Evolutionary conservation across 2,888 invertebrate genomes (phyloP), one percentile per base, ranked within the genome.

Genomic region (Balanococcus diminutus): DNA sequence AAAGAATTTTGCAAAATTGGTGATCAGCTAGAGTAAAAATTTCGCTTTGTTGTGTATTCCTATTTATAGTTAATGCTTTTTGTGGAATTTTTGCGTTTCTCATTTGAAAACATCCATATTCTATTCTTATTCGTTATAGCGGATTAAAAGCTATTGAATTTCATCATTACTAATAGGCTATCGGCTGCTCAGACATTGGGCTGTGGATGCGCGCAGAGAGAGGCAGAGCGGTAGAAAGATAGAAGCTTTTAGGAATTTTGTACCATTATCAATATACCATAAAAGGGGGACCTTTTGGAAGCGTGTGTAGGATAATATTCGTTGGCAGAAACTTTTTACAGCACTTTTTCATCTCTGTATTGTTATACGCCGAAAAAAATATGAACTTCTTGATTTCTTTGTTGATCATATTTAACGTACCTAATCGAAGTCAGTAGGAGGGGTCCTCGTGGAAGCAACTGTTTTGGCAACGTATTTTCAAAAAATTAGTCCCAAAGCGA

Each of bases 71-170:
- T 67, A 67, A 67, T 67, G 61, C 61, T 67, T 67, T 67, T 67
- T 67, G 61, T 25, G 61, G 28, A 67, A 67, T 25, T 67, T 67
- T 67, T 67, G 22, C 61, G 61, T 67, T 25, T 25, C 61, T 67
- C 61, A 67, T 67, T 67, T 67, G 61, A 67, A 67, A 67, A 67
- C 61, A 67, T 67, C 61, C 61, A 67, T 25, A 67, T 67, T 67
- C 28, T 14, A 67, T 67, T 67, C 61, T 67, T 67, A 67, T 25
- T 75, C 32, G 32, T 75, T 75, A 75, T 31, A 75, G 75, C 75
- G 31, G 75, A 75, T 75, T 67, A 67, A 67, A 67, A 75, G 75
- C 75, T 75, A 75, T 75, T 75, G 75, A 75, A 75, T 75, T 75
- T 75, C 75, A 51, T 51, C 51, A 75, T 75, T 75, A 75, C 32